phyloP scores from a whole-genome alignment of 2,797 vertebrate genomes.

The Enteromius thamalakanensis region DNA sequence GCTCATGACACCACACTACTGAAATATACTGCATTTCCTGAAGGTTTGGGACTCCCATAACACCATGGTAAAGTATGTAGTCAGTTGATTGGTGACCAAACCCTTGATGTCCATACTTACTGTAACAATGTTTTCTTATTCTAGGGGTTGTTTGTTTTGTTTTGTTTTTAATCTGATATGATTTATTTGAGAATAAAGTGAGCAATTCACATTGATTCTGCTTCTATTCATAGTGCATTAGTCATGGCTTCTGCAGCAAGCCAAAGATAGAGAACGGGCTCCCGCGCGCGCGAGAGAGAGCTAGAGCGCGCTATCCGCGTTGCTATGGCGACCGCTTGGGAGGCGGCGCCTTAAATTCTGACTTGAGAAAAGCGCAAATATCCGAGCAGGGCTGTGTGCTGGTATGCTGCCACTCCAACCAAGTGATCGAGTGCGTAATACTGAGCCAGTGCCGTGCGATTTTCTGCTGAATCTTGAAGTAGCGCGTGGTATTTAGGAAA shows the following conservation, averaged over 20 bases:
- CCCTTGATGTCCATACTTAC: conserved; percentile 6
- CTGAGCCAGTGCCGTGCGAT: not conserved
- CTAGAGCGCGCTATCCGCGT: conserved; percentile 42
- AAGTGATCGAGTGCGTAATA: not conserved
- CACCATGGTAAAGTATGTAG: conserved; percentile 13
- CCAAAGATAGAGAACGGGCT: conserved; percentile 13
- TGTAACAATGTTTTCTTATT: conserved; percentile 42
- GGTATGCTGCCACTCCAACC: conserved; percentile 20
- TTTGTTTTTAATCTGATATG: conserved; percentile 49
- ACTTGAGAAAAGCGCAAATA: conserved; percentile 41
- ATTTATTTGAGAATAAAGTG: conserved; percentile 60
- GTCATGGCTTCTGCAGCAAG: conserved; percentile 33
- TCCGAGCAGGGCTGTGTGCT: conserved; percentile 35
- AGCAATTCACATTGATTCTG: conserved; percentile 53
- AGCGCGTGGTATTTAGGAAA: not conserved
- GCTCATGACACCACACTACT: conserved; percentile 16
- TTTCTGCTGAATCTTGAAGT: not conserved
- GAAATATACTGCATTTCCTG: conserved; percentile 11
- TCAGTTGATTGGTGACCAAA: conserved; percentile 30
- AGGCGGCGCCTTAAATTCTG: conserved; percentile 57
- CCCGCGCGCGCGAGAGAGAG: not conserved
- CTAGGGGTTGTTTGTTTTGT: conserved; percentile 39
- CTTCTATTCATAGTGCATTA: conserved; percentile 35
- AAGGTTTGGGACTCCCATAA: not conserved
- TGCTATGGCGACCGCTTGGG: conserved; percentile 62